Conservation (phyloP, 2,797 vertebrate species). For the Neosalanx taihuensis region DNA sequence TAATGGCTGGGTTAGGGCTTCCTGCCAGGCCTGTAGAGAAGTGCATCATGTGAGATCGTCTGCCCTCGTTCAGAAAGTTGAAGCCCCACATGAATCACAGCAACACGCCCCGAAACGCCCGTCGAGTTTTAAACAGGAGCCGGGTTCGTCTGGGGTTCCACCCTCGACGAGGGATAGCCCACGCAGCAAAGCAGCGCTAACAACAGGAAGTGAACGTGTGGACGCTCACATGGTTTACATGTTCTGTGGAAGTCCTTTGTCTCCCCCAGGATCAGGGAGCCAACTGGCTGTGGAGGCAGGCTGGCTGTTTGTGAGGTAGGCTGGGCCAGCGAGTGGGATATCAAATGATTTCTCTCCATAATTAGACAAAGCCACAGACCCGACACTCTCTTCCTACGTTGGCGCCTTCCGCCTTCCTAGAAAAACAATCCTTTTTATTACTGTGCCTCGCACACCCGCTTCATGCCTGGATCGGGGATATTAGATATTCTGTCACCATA, state of each 20-base stretch:
- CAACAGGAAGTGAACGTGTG: too few species aligned
- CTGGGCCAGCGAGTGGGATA: constrained; percentile 45
- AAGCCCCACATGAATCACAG: too few species aligned
- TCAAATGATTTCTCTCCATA: constrained; percentile 62
- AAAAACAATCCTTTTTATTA: constrained; percentile 37
- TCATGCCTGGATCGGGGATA: constrained; percentile 30
- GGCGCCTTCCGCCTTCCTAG: constrained; percentile 13
- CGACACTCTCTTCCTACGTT: constrained; percentile 15
- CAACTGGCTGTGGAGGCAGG: constrained; percentile 29
- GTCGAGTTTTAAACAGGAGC: too few species aligned
- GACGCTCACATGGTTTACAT: constrained; percentile 37
- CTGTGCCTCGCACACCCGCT: constrained; percentile 1
- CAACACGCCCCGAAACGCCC: too few species aligned
- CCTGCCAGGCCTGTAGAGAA: too few species aligned
- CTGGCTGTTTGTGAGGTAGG: constrained; percentile 46
- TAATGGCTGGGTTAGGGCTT: too few species aligned
- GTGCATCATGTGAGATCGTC: too few species aligned
- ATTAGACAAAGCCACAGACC: constrained; percentile 56
- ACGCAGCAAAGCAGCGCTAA: too few species aligned
- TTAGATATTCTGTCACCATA: constrained; percentile 37
- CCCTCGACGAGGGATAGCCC: too few species aligned
- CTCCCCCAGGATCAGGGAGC: constrained; percentile 32
- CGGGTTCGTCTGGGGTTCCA: too few species aligned
- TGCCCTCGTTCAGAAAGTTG: too few species aligned
- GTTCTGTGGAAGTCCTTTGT: constrained; percentile 11